Conservation (phyloP, 2,797 vertebrate genomes). For the Dipus sagitta region DNA sequence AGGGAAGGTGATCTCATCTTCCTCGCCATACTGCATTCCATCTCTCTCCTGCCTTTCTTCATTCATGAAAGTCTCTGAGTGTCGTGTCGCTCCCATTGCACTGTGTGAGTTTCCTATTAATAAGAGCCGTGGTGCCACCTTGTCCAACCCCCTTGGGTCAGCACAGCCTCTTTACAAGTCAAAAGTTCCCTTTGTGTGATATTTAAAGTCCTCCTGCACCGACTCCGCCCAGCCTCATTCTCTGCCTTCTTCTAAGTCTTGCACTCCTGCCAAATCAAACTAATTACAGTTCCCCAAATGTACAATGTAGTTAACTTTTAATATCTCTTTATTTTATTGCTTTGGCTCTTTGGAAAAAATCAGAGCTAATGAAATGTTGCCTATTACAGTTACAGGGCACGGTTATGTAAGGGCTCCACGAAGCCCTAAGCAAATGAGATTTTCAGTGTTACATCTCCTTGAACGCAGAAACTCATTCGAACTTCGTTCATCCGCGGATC, state of each 20-base stretch:
- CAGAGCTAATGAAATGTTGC: constrained; percentile 72
- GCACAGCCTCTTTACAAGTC: neutral
- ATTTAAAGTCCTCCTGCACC: constrained; percentile 38
- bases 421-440: constrained; percentile 69
- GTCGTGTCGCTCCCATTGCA: neutral
- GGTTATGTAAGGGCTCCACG: constrained; percentile 24
- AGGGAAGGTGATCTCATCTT: neutral
- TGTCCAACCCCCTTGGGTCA: neutral
- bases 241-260: neutral
- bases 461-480: constrained; percentile 49
- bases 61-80: neutral
- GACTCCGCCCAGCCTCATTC: neutral
- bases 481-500: constrained; percentile 61
- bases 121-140: neutral
- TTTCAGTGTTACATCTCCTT: constrained; percentile 54
- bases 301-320: constrained; percentile 69
- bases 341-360: constrained; percentile 66
- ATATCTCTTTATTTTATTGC: constrained; percentile 73
- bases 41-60: neutral
- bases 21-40: neutral
- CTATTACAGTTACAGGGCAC: constrained; percentile 48
- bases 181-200: constrained; percentile 16
- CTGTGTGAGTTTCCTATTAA: constrained; percentile 11
- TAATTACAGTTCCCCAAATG: constrained; percentile 69
- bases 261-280: constrained; percentile 58